phyloP scores from a whole-genome alignment of 2,888 invertebrate genomes.

The Pristionchus exspectatus region DNA sequence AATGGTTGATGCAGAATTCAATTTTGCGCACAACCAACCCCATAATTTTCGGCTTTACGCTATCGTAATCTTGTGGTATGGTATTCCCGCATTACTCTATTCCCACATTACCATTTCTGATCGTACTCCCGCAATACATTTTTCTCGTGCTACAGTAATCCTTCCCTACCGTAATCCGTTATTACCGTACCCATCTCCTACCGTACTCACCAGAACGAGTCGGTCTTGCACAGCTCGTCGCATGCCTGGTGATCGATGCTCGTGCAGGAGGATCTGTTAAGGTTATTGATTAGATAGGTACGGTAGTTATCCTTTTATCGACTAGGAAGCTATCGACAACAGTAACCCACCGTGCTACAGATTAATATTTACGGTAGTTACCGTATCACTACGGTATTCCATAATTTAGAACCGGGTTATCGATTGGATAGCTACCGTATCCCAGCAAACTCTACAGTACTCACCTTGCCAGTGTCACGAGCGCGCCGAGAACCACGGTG shows the following conservation, averaged over 20 bases:
- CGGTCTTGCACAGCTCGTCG: constrained; percentile 74
- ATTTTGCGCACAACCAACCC: no score
- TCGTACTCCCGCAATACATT: no score
- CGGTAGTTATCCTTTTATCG: neutral
- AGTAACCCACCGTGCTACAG: neutral
- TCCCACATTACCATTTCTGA: no score
- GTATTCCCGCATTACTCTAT: no score
- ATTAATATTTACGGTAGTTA: constrained; percentile 5
- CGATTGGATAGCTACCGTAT: neutral
- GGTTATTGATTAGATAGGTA: constrained; percentile 11
- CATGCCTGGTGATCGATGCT: constrained; percentile 73
- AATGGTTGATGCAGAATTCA: no score
- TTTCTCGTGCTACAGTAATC: no score
- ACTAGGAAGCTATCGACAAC: neutral
- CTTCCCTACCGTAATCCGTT: neutral
- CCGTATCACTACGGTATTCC: neutral
- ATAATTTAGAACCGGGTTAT: no score
- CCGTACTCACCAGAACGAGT: constrained; percentile 62
- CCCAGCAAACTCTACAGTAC: neutral
- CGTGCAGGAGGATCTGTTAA: constrained; percentile 66
- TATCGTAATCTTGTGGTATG: no score
- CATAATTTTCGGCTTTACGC: no score
- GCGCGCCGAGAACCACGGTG: constrained; percentile 13
- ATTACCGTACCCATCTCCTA: neutral
- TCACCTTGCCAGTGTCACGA: constrained; percentile 14